phyloP scores from a whole-genome alignment of 2,888 invertebrate genomes.

The Itoplectis maculator region DNA sequence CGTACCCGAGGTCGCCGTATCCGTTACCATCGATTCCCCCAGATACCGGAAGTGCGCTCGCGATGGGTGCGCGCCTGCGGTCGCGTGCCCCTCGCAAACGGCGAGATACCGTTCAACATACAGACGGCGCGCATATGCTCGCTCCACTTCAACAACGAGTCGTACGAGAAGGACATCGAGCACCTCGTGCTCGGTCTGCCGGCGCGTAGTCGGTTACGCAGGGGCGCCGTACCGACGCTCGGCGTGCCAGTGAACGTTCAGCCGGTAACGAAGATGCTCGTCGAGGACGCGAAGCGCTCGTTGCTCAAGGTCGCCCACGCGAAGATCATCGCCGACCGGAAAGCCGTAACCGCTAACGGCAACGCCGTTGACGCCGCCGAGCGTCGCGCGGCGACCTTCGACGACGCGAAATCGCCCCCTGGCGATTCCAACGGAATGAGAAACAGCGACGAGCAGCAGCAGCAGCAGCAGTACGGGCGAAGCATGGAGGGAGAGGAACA shows the following conservation, averaged over 20 bases:
- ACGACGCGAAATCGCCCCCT: conserved; percentile 45
- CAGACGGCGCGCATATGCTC: conserved; percentile 87
- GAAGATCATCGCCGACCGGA: conserved; percentile 70
- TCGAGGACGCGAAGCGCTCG: conserved; percentile 80
- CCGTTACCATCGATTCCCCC: conserved; percentile 87
- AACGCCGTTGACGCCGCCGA: conserved; percentile 27
- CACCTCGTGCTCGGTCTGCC: conserved; percentile 86
- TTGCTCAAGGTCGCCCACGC: conserved; percentile 81
- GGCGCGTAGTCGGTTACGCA: conserved; percentile 85
- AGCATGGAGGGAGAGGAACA: conserved; percentile 1
- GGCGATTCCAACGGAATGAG: conserved; percentile 18
- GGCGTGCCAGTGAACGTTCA: conserved; percentile 83
- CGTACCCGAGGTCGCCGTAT: conserved; percentile 86
- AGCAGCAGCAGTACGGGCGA: conserved; percentile 23
- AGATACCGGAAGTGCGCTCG: conserved; percentile 85
- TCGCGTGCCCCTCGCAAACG: conserved; percentile 84
- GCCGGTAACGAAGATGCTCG: conserved; percentile 83
- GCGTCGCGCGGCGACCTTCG: conserved; percentile 39
- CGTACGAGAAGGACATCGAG: conserved; percentile 86
- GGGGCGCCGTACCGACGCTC: conserved; percentile 85
- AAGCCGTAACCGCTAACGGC: conserved; percentile 60
- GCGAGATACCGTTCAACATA: conserved; percentile 85
- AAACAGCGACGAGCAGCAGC: conserved; percentile 29
- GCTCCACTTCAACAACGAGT: conserved; percentile 85
- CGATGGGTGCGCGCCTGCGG: conserved; percentile 86